A percentile compares a stretch with the other conserved stretches of the same genome.
These are phyloP conservation scores for Ceratosolen fusciceps DNA, from an alignment of 1,140 invertebrate species.

Conservation along the genomic window DNA sequence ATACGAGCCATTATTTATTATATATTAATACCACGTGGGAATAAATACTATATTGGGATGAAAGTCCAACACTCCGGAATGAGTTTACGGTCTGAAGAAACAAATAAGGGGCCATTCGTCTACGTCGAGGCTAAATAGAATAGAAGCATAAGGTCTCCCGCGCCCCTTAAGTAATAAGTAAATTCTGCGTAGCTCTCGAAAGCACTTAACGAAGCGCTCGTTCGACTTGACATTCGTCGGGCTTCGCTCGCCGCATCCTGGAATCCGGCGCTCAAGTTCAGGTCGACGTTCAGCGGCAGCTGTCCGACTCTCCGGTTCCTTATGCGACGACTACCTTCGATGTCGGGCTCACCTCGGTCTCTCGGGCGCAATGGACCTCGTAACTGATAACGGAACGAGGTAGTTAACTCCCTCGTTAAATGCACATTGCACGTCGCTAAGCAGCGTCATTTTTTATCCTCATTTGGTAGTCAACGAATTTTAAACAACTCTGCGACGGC, in stretches of 20 bases:
- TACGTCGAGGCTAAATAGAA: too few species aligned
- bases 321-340: neutral
- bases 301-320: conserved; percentile 42
- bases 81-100: too few species aligned
- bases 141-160: neutral
- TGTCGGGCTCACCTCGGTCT: conserved; percentile 62
- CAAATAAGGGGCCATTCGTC: too few species aligned
- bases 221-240: neutral
- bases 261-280: conserved; percentile 50
- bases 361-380: conserved; percentile 61
- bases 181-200: too few species aligned
- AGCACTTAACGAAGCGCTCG: neutral
- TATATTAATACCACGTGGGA: too few species aligned
- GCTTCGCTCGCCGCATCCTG: conserved; percentile 39
- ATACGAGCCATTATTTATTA: too few species aligned
- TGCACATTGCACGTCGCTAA: conserved; percentile 21
- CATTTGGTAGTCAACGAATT: conserved; percentile 1
- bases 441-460: conserved; percentile 23
- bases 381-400: conserved; percentile 61
- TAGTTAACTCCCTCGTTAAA: conserved; percentile 27
- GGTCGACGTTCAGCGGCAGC: conserved; percentile 18
- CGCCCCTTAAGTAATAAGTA: neutral
- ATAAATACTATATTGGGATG: too few species aligned
- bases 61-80: too few species aligned
- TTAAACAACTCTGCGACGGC: neutral